These are phyloP conservation scores for Drosophila koepferae DNA, from an alignment of 2,888 invertebrate genomes.

Conservation along the genomic window DNA sequence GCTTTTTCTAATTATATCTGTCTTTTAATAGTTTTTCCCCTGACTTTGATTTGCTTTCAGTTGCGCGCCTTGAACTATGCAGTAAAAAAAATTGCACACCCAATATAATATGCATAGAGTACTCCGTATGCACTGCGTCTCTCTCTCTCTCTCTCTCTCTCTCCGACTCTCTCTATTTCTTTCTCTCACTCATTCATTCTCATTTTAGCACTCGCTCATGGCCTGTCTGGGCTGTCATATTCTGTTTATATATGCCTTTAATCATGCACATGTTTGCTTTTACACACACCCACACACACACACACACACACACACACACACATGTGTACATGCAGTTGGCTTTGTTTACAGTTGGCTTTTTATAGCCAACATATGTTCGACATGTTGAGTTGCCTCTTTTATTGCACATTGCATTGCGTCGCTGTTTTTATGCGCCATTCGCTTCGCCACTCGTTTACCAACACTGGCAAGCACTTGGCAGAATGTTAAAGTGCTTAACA, in stretches of 20 bases:
- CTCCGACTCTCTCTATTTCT: background rate
- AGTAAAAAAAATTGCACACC: slow-evolving; percentile 32
- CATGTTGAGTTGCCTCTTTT: slow-evolving; percentile 62
- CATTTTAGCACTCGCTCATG: background rate
- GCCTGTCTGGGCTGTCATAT: slow-evolving; percentile 34
- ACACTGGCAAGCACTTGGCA: slow-evolving; percentile 65
- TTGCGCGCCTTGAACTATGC: slow-evolving; percentile 56
- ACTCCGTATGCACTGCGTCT: background rate
- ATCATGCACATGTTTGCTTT: slow-evolving; percentile 58
- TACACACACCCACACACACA: slow-evolving; percentile 12
- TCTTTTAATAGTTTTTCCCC: background rate
- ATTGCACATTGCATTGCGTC: slow-evolving; percentile 48
- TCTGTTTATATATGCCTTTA: slow-evolving; percentile 48
- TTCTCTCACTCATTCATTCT: background rate
- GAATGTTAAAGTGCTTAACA: slow-evolving; percentile 49
- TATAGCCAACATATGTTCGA: slow-evolving; percentile 70
- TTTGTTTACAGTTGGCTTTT: slow-evolving; percentile 74
- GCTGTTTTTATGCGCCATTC: slow-evolving; percentile 41
- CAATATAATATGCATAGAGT: slow-evolving; percentile 4
- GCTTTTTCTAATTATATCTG: background rate
- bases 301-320: slow-evolving; percentile 18
- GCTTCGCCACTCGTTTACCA: slow-evolving; percentile 48
- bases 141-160: background rate
- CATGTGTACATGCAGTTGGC: background rate
- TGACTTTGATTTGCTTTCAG: slow-evolving; percentile 31